A percentile compares a stretch with the other conserved stretches of the same genome.
Evolutionary conservation across 2,797 vertebrate genomes (phyloP).

Genomic region (Pelobates cultripes): DNA sequence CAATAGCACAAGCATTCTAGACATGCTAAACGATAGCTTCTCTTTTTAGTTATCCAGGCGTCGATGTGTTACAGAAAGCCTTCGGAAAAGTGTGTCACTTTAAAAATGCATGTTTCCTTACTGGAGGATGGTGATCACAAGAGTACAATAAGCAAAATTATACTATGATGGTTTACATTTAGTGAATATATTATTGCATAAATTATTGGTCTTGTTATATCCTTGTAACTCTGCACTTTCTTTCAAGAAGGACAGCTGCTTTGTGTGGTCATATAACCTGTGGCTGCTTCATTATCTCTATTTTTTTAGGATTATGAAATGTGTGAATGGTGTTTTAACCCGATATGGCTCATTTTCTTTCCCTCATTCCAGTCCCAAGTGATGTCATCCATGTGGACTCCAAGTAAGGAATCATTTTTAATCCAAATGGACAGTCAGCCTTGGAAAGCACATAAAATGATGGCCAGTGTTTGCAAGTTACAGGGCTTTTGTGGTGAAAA

Average conservation of each 20-base stretch:
- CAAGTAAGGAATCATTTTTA: constrained; percentile 40
- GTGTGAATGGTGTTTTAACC: constrained; percentile 47
- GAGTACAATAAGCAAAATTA: constrained; percentile 42
- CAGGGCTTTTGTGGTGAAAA: constrained; percentile 44
- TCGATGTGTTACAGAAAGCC: constrained; percentile 24
- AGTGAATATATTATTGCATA: constrained; percentile 55
- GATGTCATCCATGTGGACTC: constrained; percentile 36
- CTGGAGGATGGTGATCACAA: constrained; percentile 30
- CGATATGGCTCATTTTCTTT: constrained; percentile 12
- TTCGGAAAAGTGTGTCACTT: constrained; percentile 28
- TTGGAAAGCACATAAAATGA: constrained; percentile 12
- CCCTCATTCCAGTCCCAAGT: constrained; percentile 46
- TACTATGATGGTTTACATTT: constrained; percentile 62
- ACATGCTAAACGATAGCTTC: constrained; percentile 8
- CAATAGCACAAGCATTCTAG: constrained; percentile 51
- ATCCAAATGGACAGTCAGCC: constrained; percentile 32
- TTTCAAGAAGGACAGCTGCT: constrained; percentile 59
- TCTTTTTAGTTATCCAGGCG: constrained; percentile 37
- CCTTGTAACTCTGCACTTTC: constrained; percentile 65
- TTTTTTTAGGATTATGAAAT: constrained; percentile 58
- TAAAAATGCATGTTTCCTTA: constrained; percentile 54
- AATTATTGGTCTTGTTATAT: constrained; percentile 60
- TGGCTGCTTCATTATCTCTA: constrained; percentile 59
- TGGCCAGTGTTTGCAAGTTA: constrained; percentile 44
- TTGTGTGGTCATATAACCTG: constrained; percentile 60